A percentile compares a stretch with the other conserved stretches of the same genome.
phyloP scores from a whole-genome alignment of 2,113 vertebrate genomes.

The Bostrychus sinensis region DNA sequence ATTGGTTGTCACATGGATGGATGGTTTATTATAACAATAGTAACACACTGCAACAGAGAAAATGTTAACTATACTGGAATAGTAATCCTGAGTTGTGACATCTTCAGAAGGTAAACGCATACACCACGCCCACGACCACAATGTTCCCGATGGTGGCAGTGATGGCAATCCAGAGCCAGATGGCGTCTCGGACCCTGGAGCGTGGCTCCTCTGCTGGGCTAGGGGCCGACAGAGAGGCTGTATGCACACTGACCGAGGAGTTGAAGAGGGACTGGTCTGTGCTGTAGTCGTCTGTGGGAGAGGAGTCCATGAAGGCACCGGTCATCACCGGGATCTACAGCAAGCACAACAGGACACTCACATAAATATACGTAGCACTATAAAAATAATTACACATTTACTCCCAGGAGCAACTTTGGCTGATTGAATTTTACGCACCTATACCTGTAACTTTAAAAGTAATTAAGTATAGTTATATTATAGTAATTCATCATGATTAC shows the following conservation, averaged over 20 bases:
- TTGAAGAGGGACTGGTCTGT: constrained; percentile 88
- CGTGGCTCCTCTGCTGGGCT: constrained; percentile 80
- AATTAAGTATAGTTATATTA: no score
- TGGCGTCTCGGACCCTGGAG: constrained; percentile 84
- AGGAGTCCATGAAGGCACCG: constrained; percentile 87
- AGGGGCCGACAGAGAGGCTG: constrained; percentile 73
- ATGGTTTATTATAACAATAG: no score
- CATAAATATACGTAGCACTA: not conserved
- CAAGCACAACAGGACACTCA: not conserved
- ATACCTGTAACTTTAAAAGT: no score
- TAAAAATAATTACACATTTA: no score
- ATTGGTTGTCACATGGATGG: no score
- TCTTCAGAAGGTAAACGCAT: constrained; percentile 87
- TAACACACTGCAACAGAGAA: no score
- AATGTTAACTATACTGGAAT: no score
- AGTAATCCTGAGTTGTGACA: not conserved
- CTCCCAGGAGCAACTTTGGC: no score
- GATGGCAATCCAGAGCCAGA: constrained; percentile 88
- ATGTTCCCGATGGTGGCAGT: constrained; percentile 90
- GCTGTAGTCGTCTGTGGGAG: constrained; percentile 86
- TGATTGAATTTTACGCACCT: no score
- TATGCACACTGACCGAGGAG: constrained; percentile 83
- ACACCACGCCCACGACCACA: constrained; percentile 88
- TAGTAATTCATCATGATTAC: no score
- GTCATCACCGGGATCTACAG: constrained; percentile 87